A percentile compares a stretch with the other conserved stretches of the same genome.
Conservation (phyloP, 2,888 invertebrate species). For the Oeneis ivallda region DNA sequence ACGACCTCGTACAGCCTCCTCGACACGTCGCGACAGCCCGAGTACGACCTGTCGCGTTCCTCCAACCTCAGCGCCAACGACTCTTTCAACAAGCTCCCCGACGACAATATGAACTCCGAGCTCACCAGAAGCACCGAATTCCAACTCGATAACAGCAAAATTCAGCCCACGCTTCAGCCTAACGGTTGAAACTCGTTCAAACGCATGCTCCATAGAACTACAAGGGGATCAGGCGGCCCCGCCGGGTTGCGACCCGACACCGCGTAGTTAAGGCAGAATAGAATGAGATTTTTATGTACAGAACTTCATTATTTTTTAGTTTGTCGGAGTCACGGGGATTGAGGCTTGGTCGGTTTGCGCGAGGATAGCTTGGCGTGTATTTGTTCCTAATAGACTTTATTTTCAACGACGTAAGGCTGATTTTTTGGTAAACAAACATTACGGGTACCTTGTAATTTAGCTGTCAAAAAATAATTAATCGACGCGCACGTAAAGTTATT, state of each 20-base stretch:
- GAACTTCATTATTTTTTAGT: slow-evolving; percentile 37
- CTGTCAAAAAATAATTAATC: slow-evolving; percentile 43
- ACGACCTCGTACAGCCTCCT: slow-evolving; percentile 51
- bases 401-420: slow-evolving; percentile 72
- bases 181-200: slow-evolving; percentile 64
- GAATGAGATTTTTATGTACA: slow-evolving; percentile 59
- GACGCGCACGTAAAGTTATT: slow-evolving; percentile 57
- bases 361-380: slow-evolving; percentile 67
- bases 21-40: slow-evolving; percentile 62
- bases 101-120: slow-evolving; percentile 77
- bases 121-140: slow-evolving; percentile 56
- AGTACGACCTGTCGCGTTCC: slow-evolving; percentile 44
- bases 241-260: slow-evolving; percentile 37
- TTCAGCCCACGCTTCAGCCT: slow-evolving; percentile 70
- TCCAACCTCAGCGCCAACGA: slow-evolving; percentile 45
- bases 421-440: slow-evolving; percentile 66
- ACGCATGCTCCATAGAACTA: slow-evolving; percentile 52
- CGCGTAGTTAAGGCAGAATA: slow-evolving; percentile 35
- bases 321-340: slow-evolving; percentile 20
- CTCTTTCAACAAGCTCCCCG: slow-evolving; percentile 66
- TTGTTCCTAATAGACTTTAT: slow-evolving; percentile 78
- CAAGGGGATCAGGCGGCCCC: slow-evolving; percentile 73
- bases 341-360: slow-evolving; percentile 46
- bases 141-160: slow-evolving; percentile 65
- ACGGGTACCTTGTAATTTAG: slow-evolving; percentile 65